Conservation (phyloP, 1,140 invertebrate species). For the Lutraria rhynchaena region DNA sequence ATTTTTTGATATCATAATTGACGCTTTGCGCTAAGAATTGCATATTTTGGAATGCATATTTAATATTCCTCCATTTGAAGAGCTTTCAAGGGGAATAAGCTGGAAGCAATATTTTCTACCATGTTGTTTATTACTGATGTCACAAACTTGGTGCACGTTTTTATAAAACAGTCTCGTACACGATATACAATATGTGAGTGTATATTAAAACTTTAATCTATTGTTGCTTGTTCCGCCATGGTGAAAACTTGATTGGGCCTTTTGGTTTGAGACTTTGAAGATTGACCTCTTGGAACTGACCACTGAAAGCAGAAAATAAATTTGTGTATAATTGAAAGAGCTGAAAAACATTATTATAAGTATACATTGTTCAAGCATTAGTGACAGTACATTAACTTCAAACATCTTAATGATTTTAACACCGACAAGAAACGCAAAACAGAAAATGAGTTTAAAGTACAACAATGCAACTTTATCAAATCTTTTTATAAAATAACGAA, state of each 20-base stretch:
- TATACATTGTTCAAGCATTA: no score
- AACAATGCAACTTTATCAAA: no score
- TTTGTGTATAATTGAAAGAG: no score
- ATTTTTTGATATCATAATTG: no score
- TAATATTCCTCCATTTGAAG: background rate
- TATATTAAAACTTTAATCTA: background rate
- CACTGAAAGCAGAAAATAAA: constrained; percentile 64
- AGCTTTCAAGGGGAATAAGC: background rate
- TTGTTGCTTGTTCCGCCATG: constrained; percentile 69
- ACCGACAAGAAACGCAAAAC: no score
- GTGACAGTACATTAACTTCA: no score
- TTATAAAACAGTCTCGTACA: background rate
- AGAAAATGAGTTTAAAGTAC: no score
- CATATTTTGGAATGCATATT: constrained; percentile 15
- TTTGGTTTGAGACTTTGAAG: constrained; percentile 64
- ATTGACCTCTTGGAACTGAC: constrained; percentile 60
- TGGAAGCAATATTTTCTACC: background rate
- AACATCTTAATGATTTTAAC: no score
- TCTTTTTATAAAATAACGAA: no score
- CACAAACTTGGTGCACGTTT: background rate
- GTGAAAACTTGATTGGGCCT: constrained; percentile 73
- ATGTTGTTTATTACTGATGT: background rate
- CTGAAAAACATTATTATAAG: no score
- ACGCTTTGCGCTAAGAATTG: no score
- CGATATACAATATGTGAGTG: no score